Evolutionary conservation across 1,140 invertebrate species (phyloP), one percentile per base, ranked within the genome.

Genomic region (Drosophila parvula): DNA sequence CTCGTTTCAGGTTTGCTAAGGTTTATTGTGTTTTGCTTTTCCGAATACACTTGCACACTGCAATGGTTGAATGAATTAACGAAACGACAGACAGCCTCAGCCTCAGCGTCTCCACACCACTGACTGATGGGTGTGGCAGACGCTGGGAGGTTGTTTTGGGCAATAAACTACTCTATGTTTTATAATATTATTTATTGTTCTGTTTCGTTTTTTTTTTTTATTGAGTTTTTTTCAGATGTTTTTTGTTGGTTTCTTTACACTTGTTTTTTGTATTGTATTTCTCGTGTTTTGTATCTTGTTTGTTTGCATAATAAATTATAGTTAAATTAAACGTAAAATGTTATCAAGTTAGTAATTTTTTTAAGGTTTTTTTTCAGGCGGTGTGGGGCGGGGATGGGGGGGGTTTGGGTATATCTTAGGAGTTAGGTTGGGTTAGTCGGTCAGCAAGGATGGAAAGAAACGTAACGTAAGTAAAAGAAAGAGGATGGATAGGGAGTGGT

Each of bases 291-390:
- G 45, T 85, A 78, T 86, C 70, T 88, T 50, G 47, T 55, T 51
- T 81, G 83, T 88, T 86, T 88, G 83, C 83, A 77, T 77, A 88
- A 88, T 88, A 88, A 88, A 88, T 88, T 88, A 88, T 81, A 88
- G 63, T 68, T 89, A 89, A 88, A 88, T 83, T 86, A 86, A 79
- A 88, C 76, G 60, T 88, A 86, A 86, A 73, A 57, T 86, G 67
- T 86, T 82, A 86, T 78, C 79, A 73, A 88, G 82, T 82, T 83
- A 77, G 47, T 79, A 68, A 48, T 81, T 81, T 50, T 55, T 79
- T 65, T 50, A 59, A 18, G 55, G 76, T 62, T 53, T 45, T 78
- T 56, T 51, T 41, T 68, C 56, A 57, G 61, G 71, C 51, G 36
- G 60, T 22, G 22, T 22, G 47, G 45, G 44, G 7, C 5, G 43